Conservation (phyloP, 2,888 invertebrate genomes). For the Cheilosia impressa region DNA sequence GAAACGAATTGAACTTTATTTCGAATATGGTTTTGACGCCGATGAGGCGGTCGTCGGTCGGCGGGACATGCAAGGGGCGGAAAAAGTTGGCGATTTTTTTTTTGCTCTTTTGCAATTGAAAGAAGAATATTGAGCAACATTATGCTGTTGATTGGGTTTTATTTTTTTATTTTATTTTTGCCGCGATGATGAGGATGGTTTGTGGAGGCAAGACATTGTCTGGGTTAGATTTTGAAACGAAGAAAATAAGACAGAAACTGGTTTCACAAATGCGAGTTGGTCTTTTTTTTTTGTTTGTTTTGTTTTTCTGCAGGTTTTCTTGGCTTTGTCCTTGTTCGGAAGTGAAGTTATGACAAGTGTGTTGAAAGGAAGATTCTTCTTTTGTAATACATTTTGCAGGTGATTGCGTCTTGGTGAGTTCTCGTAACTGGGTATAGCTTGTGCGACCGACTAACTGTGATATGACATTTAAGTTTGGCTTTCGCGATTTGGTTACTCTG, state of each 20-base stretch:
- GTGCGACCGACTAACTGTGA: neutral
- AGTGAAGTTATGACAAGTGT: slow-evolving; percentile 72
- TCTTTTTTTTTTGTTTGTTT: slow-evolving; percentile 3
- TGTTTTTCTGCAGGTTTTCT: slow-evolving; percentile 14
- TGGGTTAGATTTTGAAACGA: slow-evolving; percentile 55
- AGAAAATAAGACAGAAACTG: slow-evolving; percentile 54
- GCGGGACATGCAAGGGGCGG: slow-evolving; percentile 1
- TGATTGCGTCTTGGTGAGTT: neutral
- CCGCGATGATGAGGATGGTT: slow-evolving; percentile 32
- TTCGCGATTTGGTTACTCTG: too few species aligned
- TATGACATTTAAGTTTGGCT: too few species aligned
- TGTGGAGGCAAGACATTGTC: slow-evolving; percentile 66
- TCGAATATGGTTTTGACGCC: slow-evolving; percentile 59
- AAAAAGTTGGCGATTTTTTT: slow-evolving; percentile 27
- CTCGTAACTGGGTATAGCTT: neutral
- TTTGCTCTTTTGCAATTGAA: slow-evolving; percentile 53
- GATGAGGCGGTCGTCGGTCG: neutral
- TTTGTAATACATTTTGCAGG: slow-evolving; percentile 1
- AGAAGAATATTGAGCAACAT: slow-evolving; percentile 62
- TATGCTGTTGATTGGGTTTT: slow-evolving; percentile 47
- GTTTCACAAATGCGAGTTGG: slow-evolving; percentile 53
- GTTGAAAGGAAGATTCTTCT: slow-evolving; percentile 60
- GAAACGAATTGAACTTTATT: slow-evolving; percentile 75
- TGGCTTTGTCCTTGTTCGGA: slow-evolving; percentile 74
- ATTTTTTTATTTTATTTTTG: slow-evolving; percentile 16